Evolutionary conservation across 2,888 invertebrate species (phyloP).

Genomic region (Dendrolimus houi): DNA sequence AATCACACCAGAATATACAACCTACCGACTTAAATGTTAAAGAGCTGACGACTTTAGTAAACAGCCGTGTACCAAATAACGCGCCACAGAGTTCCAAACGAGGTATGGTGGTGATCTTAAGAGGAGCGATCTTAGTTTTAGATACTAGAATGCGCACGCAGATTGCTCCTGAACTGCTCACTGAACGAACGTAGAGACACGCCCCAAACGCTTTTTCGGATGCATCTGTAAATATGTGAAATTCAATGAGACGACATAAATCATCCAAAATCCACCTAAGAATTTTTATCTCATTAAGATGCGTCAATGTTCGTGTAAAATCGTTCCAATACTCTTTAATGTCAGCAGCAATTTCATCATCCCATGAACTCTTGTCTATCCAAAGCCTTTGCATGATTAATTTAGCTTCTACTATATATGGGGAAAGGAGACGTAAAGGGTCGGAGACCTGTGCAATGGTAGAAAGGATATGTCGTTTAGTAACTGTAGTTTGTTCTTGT

Average conservation of each 20-base stretch:
- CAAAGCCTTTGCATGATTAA: constrained; percentile 13
- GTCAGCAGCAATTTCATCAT: constrained; percentile 4
- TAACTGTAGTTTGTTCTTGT: background rate
- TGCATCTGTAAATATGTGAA: constrained; percentile 16
- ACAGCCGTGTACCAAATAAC: constrained; percentile 13
- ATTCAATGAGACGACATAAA: constrained; percentile 2
- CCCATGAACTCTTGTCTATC: constrained; percentile 8
- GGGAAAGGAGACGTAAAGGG: constrained; percentile 9
- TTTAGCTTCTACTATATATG: constrained; percentile 10
- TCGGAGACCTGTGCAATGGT: constrained; percentile 3
- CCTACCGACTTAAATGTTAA: background rate
- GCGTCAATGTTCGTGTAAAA: constrained; percentile 1
- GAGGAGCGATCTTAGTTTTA: constrained; percentile 13
- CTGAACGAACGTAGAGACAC: constrained; percentile 11
- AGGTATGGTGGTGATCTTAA: constrained; percentile 16
- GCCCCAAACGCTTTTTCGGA: constrained; percentile 12
- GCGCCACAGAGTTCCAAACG: constrained; percentile 21
- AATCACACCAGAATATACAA: constrained; percentile 8
- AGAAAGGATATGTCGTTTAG: constrained; percentile 3
- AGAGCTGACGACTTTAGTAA: constrained; percentile 7
- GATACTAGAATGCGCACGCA: constrained; percentile 12
- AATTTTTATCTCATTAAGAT: constrained; percentile 8
- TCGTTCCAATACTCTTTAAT: background rate
- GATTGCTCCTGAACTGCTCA: constrained; percentile 1
- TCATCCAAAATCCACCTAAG: constrained; percentile 9